Evolutionary conservation across 64 coral and sea anemone species (phyloP), one percentile per base, ranked within the genome.

Genomic region (Dendronephthya gigantea): DNA sequence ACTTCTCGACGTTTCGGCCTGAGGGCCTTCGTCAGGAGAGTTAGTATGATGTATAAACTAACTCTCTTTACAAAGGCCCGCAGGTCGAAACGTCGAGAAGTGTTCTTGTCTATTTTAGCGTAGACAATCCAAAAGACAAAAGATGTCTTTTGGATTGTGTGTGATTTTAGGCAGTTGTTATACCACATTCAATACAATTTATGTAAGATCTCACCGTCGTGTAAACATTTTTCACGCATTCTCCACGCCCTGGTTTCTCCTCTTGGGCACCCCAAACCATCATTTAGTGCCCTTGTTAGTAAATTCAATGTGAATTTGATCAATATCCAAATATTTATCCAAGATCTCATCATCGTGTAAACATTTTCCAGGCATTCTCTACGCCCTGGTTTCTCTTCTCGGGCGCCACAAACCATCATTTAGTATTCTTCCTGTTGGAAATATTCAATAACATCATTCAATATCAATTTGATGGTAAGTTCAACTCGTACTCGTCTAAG

Each of bases 391-490:
- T 98, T 51, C 70, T 98, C 68, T 98, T 98, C 56, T 90, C 92
- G 30, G 93, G 93, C 84, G 89, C 89, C 48, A 98, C 95, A 65
- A 98, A 98, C 45, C 94, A 98, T 84, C 95, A 98, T 65, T 82
- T 98, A 74, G 95, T 98, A n/a, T 98, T 98, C 85, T 98, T 98
- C 49, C 37, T 98, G 47, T 39, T 98, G 50, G 95, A 93, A 83
- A 98, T 98, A 51, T 98, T 98, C 82, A 98, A 98, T 84, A 98
- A 98, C 58, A 98, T 98, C 31, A 98, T 98, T 49, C 95, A 98
- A 82, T 98, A 98, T 68, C 95, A 98, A 43, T 98, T 98, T 89
- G 92, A 98, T 84, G 95, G 92, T 98, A 68, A 55, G 90, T 83
- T 51, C 55, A 62, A 23, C 17, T 62, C 55, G 19, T 62, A 7